Evolutionary conservation across 1,140 invertebrate genomes (phyloP).

Genomic region (Rhopalosiphum padi): DNA sequence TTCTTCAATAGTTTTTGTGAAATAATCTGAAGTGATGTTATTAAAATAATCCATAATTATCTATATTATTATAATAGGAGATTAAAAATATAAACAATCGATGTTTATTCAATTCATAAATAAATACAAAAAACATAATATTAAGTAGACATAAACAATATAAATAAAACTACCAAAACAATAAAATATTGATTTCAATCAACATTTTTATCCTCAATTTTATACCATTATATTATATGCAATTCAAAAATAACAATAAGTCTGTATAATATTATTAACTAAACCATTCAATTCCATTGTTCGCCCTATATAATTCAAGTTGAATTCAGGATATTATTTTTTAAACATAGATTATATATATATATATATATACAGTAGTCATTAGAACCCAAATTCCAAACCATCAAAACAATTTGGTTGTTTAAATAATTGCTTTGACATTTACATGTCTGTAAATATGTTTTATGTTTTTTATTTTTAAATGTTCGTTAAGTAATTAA

Average conservation of each 20-base stretch:
- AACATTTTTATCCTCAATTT: neutral
- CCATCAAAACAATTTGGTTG: neutral
- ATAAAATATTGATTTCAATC: neutral
- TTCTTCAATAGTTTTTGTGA: neutral
- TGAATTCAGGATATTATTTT: neutral
- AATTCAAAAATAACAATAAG: neutral
- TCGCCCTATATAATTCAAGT: neutral
- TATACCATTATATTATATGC: neutral
- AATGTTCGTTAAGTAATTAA: neutral
- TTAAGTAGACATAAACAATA: neutral
- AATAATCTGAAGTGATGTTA: neutral
- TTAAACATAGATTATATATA: neutral
- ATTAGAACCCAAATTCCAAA: neutral
- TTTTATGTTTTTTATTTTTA: neutral
- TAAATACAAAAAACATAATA: neutral
- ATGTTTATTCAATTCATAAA: neutral
- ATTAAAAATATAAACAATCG: neutral
- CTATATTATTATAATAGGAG: neutral
- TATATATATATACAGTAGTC: neutral
- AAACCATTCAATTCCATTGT: neutral
- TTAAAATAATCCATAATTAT: neutral
- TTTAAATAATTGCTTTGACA: neutral
- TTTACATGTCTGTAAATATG: neutral
- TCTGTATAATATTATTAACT: neutral
- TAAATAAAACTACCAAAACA: neutral